Percentiles rank a stretch among this genome's conserved stretches.
phyloP scores from a whole-genome alignment of 2,113 vertebrate species.

The Gobiocypris rarus region DNA sequence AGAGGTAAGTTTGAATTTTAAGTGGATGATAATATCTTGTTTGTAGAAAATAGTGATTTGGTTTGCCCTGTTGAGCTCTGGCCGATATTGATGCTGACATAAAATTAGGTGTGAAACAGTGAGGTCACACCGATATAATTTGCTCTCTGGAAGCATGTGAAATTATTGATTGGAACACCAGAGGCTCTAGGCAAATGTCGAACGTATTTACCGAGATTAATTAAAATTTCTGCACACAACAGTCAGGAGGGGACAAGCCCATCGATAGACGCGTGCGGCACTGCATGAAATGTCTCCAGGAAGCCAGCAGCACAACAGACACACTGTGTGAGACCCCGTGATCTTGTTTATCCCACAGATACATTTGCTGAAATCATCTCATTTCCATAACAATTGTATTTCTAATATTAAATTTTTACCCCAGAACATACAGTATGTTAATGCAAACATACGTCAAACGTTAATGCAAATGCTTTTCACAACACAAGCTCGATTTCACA shows the following conservation, averaged over 20 bases:
- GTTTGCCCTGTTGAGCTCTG: not conserved
- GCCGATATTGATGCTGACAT: not conserved
- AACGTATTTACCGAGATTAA: slow-evolving; percentile 70
- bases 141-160: slow-evolving; percentile 66
- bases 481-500: not conserved
- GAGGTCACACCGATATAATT: slow-evolving; percentile 65
- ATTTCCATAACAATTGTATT: slow-evolving; percentile 11
- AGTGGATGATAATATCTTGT: not conserved
- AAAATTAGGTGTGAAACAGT: not conserved
- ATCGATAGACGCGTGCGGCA: slow-evolving; percentile 40
- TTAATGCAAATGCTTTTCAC: not conserved
- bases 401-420: no score
- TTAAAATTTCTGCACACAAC: slow-evolving; percentile 69
- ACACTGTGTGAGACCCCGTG: not conserved
- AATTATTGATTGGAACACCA: slow-evolving; percentile 69
- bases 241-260: slow-evolving; percentile 56
- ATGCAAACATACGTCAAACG: not conserved
- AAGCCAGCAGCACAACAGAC: slow-evolving; percentile 7
- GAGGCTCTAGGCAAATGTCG: slow-evolving; percentile 71
- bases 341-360: slow-evolving; percentile 15
- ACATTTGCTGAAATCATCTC: not conserved
- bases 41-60: not conserved
- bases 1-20: not conserved
- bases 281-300: slow-evolving; percentile 33
- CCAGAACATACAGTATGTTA: no score